Conservation (phyloP, 2,888 invertebrate genomes). For the Eupithecia abbreviata region DNA sequence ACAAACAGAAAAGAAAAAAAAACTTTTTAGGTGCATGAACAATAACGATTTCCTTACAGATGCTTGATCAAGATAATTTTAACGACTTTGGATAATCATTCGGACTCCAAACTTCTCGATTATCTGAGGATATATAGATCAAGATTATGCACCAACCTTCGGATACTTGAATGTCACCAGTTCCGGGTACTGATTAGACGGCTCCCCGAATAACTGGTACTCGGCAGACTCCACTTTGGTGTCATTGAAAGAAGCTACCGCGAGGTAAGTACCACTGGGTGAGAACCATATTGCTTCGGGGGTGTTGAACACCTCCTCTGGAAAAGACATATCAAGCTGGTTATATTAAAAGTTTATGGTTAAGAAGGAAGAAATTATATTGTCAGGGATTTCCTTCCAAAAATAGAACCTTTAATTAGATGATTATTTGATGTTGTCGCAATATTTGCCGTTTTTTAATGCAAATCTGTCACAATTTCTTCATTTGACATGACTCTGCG, state of each 20-base stretch:
- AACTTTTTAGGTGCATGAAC: neutral
- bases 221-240: constrained; percentile 85
- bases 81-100: neutral
- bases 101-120: neutral
- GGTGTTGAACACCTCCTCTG: constrained; percentile 90
- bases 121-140: neutral
- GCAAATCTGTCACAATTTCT: too few species aligned
- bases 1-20: neutral
- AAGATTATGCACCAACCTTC: constrained; percentile 81
- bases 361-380: neutral
- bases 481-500: too few species aligned
- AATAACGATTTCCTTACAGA: neutral
- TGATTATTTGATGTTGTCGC: too few species aligned
- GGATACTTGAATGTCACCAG: constrained; percentile 89
- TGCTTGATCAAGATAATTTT: neutral
- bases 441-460: too few species aligned
- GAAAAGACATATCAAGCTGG: constrained; percentile 43
- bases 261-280: constrained; percentile 86
- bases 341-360: neutral
- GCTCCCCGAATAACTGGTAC: constrained; percentile 87
- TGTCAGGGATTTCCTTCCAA: neutral
- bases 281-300: constrained; percentile 93
- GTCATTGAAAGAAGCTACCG: constrained; percentile 89
- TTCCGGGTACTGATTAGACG: constrained; percentile 87
- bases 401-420: too few species aligned